Base-by-base conservation (phyloP, 1,140 invertebrate species). In the Spodoptera frugiperda region DNA sequence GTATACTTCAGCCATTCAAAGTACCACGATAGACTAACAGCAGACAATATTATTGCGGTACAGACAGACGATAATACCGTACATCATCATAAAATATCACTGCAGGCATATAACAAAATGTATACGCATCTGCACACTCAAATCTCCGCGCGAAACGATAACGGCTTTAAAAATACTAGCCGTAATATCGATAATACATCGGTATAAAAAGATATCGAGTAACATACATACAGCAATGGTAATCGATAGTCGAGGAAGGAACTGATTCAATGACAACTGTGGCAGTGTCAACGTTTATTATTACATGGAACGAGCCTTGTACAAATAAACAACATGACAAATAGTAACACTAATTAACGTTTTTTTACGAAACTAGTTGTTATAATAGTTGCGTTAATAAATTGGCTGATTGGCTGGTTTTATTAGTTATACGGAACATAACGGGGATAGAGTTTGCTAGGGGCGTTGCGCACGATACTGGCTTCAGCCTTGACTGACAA, bases 191-290 rank as follows among this genome's bases (percentile, higher is more conserved):
- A 68, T 68, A 68, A 68, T 68, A 51, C 48, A 68, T 68, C 63
- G 63, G 25, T 33, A 71, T 33, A 54, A 49, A 39, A 68, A 72
- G 49, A 59, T 78, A 65, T 63, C 15, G 25, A 65, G 51, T 15
- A 46, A 65, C 59, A 19, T 49, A 65, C 59, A 19, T 39, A 19
- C 25, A 51, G 78, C 77, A 77, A 78, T 78, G 79, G 53, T 80
- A 83, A 83, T 83, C 83, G 59, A 84, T 83, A 84, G 74, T 76
- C 17, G 59, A 59, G 75, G 75, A 77, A 51, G 76, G 68, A 71
- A 71, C 48, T 51, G 78, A 48, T 78, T 83, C 81, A 83, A 84
- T 83, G 79, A 78, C 83, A 79, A 33, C 53, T 30, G 10, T 33
- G 9, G 33, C 33, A 6, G 33, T 63, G 57, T 63, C 77, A 49